Evolutionary conservation across 1,140 invertebrate species (phyloP).

Genomic region (Drosophila biarmipes): DNA sequence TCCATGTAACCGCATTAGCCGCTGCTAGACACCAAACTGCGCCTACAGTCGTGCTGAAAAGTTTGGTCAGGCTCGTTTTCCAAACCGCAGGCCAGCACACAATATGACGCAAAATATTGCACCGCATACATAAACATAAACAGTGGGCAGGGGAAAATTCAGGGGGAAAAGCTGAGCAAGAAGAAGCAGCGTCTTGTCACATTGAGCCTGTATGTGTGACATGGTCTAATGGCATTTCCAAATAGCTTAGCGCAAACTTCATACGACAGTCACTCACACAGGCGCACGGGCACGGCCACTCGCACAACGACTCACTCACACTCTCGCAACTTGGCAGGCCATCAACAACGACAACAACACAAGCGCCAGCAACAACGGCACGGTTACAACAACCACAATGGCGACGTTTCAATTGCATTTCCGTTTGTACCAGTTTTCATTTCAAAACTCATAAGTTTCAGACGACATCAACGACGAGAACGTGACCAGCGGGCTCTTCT

Average conservation of each 20-base stretch:
- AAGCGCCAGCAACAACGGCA: slow-evolving; percentile 10
- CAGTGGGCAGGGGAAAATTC: not conserved
- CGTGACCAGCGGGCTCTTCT: slow-evolving; percentile 68
- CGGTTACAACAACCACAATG: slow-evolving; percentile 54
- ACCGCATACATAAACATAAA: slow-evolving; percentile 77
- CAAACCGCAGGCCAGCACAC: slow-evolving; percentile 61
- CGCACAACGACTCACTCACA: slow-evolving; percentile 22
- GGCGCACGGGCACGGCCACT: slow-evolving; percentile 1
- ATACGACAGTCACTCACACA: slow-evolving; percentile 56
- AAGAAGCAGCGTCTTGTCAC: slow-evolving; percentile 29
- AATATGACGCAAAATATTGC: slow-evolving; percentile 79
- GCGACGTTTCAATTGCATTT: slow-evolving; percentile 82
- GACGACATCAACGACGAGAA: slow-evolving; percentile 66
- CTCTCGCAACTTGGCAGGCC: slow-evolving; percentile 45
- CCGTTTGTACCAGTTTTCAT: slow-evolving; percentile 82
- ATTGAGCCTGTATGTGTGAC: slow-evolving; percentile 50
- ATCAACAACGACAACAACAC: slow-evolving; percentile 48
- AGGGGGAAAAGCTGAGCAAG: slow-evolving; percentile 1
- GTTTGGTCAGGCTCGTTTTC: slow-evolving; percentile 35
- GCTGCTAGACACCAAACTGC: slow-evolving; percentile 58
- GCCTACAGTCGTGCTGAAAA: slow-evolving; percentile 66
- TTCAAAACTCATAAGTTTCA: slow-evolving; percentile 83
- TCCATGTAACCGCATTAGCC: slow-evolving; percentile 65
- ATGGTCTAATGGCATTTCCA: slow-evolving; percentile 78
- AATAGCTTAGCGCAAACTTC: slow-evolving; percentile 77